Evolutionary conservation across 2,888 invertebrate species (phyloP), one percentile per base, ranked within the genome.

Genomic region (Scaptomyza tumidula): DNA sequence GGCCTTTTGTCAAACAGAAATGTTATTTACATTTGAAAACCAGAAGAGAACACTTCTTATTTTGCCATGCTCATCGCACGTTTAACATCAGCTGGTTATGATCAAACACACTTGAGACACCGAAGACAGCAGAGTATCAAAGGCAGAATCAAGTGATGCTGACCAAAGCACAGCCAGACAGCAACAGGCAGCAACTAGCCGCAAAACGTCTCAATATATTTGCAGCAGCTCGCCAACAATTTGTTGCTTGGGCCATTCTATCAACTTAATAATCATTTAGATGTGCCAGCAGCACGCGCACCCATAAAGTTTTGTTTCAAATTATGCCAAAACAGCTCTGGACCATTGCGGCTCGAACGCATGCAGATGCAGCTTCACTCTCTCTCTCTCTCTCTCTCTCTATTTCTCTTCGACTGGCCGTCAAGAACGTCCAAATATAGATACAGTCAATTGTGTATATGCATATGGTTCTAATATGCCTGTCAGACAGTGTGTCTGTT

Each of bases 101-200:
- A 80, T 86, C 85, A 84, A 69, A 83, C 64, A 74, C 81, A 84
- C 79, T 79, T 81, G 81, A 84, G 60, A 59, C 64, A 43, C 35
- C 31, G 45, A 62, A 54, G 45, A 46, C 60, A 49, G 52, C 48
- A 16, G 39, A 53, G 44, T 50, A 52, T 59, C 63, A 46, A 45
- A 39, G 39, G 70, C 76, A 53, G 56, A 64, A 62, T 39, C 62
- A 74, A 64, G 72, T 62, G 67, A 60, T 43, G 65, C 81, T 76
- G 62, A 68, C 68, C 48, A 37, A 37, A 37, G 24, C 50, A 37
- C 24, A 19, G 24, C 24, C 50, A 24, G 37, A 37, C 50, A 24
- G 24, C 35, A 37, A 6, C 37, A 14, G 39, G 7, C 53, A 65
- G 29, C 57, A 60, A 50, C 43, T 27, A 55, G 31, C 52, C 54